Evolutionary conservation across 2,113 vertebrate genomes (phyloP).

Genomic region (Regulus satrapa): DNA sequence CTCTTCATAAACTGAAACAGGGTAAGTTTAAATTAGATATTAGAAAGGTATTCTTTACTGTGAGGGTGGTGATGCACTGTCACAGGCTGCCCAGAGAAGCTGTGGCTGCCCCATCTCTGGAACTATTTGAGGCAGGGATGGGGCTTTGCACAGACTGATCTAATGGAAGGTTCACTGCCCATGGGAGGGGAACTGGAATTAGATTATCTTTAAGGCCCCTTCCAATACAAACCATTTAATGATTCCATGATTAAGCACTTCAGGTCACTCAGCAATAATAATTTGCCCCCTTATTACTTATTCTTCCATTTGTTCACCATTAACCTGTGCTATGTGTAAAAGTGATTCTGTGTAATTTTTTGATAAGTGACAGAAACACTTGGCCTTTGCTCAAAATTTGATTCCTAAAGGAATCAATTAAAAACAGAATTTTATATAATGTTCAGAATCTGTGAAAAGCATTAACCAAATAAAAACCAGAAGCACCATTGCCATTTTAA

Average conservation of each 20-base stretch:
- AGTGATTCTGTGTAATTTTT: not conserved
- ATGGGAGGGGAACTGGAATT: not conserved
- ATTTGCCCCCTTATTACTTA: not conserved
- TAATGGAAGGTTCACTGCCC: not conserved
- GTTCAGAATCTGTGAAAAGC: not conserved
- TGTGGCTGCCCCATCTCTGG: not conserved
- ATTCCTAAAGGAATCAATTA: not conserved
- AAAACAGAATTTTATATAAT: not conserved
- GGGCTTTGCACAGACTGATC: not conserved
- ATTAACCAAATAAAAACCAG: not conserved
- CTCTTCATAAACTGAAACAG: not conserved
- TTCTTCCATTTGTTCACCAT: not conserved
- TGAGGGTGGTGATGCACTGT: not conserved
- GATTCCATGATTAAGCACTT: not conserved
- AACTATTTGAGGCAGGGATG: not conserved
- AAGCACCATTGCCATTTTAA: not conserved
- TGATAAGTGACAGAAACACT: not conserved
- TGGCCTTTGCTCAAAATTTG: constrained; percentile 7
- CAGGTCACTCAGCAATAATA: not conserved
- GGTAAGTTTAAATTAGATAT: not conserved
- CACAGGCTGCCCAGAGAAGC: not conserved
- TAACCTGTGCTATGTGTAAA: constrained; percentile 5
- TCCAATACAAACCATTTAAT: not conserved
- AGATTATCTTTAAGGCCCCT: not conserved
- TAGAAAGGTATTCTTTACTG: not conserved